phyloP scores from a whole-genome alignment of 2,888 invertebrate genomes.

The Meteorus colon region DNA sequence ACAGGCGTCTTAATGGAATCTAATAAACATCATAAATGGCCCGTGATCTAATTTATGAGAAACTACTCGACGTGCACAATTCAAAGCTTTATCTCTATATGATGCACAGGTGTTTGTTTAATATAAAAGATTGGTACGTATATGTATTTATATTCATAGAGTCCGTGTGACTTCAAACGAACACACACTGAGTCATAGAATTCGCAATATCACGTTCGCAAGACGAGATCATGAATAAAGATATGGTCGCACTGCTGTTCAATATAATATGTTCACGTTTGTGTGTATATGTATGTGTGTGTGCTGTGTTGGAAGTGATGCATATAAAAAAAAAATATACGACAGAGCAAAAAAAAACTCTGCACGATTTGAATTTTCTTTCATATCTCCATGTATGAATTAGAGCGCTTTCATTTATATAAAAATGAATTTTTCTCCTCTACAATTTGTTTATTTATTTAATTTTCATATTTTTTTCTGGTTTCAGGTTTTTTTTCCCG shows the following conservation, averaged over 20 bases:
- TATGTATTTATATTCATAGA: background rate
- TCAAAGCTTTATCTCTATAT: background rate
- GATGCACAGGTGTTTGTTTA: background rate
- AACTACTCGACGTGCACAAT: slow-evolving; percentile 47
- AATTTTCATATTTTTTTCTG: background rate
- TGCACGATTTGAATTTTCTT: background rate
- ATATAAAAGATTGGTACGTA: background rate
- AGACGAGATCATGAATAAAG: slow-evolving; percentile 25
- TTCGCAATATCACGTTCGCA: background rate
- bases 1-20: slow-evolving; percentile 69
- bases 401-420: background rate
- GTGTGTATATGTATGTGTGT: background rate
- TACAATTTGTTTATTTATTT: background rate
- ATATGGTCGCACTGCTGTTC: background rate
- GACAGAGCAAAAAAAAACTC: no score
- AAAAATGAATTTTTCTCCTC: background rate
- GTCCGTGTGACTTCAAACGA: slow-evolving; percentile 19
- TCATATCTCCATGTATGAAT: background rate
- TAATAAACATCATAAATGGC: slow-evolving; percentile 70
- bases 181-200: background rate
- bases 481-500: background rate
- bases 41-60: slow-evolving; percentile 61
- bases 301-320: background rate
- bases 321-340: background rate
- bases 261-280: slow-evolving; percentile 1